Conservation (phyloP, 2,797 vertebrate genomes). For the Parambassis ranga region DNA sequence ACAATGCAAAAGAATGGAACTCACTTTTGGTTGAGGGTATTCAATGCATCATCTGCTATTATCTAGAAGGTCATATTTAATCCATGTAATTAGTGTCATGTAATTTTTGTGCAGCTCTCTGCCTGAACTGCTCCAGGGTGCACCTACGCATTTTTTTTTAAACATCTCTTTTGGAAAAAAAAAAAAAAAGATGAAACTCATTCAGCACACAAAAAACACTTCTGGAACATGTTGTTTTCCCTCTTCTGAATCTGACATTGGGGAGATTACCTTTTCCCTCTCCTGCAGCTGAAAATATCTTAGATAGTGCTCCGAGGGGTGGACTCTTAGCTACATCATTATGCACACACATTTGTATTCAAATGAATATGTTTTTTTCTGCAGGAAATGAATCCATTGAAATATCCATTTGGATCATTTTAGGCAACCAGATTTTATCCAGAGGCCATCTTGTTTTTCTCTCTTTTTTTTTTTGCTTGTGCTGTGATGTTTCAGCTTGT, state of each 20-base stretch:
- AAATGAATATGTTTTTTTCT: conserved; percentile 49
- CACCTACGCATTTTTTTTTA: conserved; percentile 39
- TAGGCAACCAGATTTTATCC: background rate
- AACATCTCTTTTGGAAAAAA: conserved; percentile 7
- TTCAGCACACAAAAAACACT: conserved; percentile 2
- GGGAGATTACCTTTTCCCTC: conserved; percentile 48
- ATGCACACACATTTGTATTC: conserved; percentile 54
- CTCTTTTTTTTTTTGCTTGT: background rate
- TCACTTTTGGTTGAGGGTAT: conserved; percentile 1
- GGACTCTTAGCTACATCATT: conserved; percentile 29
- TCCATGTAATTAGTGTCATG: conserved; percentile 65
- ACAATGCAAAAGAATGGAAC: conserved; percentile 1
- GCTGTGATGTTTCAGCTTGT: no score
- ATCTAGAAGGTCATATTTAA: conserved; percentile 72
- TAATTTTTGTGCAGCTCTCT: conserved; percentile 44
- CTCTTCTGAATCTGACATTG: conserved; percentile 36
- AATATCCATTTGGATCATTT: conserved; percentile 19
- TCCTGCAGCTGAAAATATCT: conserved; percentile 44
- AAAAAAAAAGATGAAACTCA: conserved; percentile 8
- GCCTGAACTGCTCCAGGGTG: conserved; percentile 22
- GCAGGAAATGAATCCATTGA: conserved; percentile 43
- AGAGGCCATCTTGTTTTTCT: background rate
- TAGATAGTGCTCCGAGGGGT: conserved; percentile 10
- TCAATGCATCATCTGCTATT: conserved; percentile 21
- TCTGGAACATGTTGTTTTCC: conserved; percentile 19